Base-by-base conservation (phyloP, 2,888 invertebrate species). In the Ichneumoninae sp. region DNA sequence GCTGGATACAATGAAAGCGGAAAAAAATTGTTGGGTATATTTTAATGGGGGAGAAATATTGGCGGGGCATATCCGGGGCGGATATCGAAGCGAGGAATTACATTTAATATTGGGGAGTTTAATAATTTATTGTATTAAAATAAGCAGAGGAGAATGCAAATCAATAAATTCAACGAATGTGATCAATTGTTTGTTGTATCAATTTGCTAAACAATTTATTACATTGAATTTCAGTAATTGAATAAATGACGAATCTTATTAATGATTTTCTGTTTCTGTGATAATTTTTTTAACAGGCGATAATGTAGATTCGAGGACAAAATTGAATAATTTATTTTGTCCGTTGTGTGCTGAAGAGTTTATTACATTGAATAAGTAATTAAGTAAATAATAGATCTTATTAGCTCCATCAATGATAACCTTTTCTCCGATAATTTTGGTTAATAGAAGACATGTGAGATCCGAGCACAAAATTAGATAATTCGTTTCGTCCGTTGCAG, bases 401-500 rank as follows among this genome's bases (percentile, higher is more conserved):
- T 33, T 33, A 33, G 33, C 33, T 33, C 33, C 33, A 33, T 33
- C 33, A 33, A 33, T 6, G 33, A 33, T 5, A 33, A 33, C 0
- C 6, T 33, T 33, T 33, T 50, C 16, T n/a, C 3, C 22, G 54
- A 54, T 54, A 36, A 36, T 36, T 36, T 36, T 7, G 36, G 36
- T 7, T 36, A 36, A 6, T 8, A 1, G 2, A 36, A 36, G 8
- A 36, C 10, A 40, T 2, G 8, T 40, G 10, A 10, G 40, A 40
- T 40, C 10, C 40, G 40, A 40, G 40, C 16, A 47, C 44, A 5
- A 47, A 16, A 47, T 47, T 16, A 3, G 7, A 50, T 69, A 16
- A 47, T 75, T 70, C 65, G 71, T 80, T 7, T 47, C 3, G 57
- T 72, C 60, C 68, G 50, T 87, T 86, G 16, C 87, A 91, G 93